phyloP scores from a whole-genome alignment of 2,797 vertebrate genomes.

The Chloroceryle inda region DNA sequence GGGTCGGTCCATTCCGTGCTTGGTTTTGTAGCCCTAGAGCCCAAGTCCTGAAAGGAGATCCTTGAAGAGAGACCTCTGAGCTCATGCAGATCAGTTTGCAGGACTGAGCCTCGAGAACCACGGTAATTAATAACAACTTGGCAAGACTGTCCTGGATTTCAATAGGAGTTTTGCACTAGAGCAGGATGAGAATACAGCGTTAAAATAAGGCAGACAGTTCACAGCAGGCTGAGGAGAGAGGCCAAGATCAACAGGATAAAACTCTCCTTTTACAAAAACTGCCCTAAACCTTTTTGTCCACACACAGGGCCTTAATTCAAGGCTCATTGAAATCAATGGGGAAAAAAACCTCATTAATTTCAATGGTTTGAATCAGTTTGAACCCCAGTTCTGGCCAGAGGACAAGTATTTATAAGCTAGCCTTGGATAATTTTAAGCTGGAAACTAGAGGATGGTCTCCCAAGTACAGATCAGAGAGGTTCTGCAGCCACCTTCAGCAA shows the following conservation, averaged over 20 bases:
- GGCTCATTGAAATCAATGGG: slow-evolving; percentile 46
- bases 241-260: slow-evolving; percentile 74
- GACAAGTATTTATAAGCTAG: slow-evolving; percentile 52
- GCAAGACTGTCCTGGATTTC: slow-evolving; percentile 23
- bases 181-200: slow-evolving; percentile 56
- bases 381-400: slow-evolving; percentile 45
- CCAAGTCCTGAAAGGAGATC: slow-evolving; percentile 41
- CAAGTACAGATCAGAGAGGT: neutral
- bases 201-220: slow-evolving; percentile 70
- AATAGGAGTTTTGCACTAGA: slow-evolving; percentile 49
- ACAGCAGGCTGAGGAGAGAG: slow-evolving; percentile 63
- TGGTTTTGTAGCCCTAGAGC: neutral
- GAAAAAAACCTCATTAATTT: slow-evolving; percentile 56
- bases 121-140: slow-evolving; percentile 70
- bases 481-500: slow-evolving; percentile 38
- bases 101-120: slow-evolving; percentile 29
- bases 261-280: slow-evolving; percentile 67
- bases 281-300: slow-evolving; percentile 61
- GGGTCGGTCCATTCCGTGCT: neutral
- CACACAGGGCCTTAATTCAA: slow-evolving; percentile 64
- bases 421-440: slow-evolving; percentile 19
- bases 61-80: slow-evolving; percentile 44
- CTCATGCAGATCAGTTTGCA: slow-evolving; percentile 63
- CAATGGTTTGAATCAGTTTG: slow-evolving; percentile 52
- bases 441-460: neutral